Evolutionary conservation across 2,888 invertebrate genomes (phyloP).

Genomic region (Eupithecia pulchellata): DNA sequence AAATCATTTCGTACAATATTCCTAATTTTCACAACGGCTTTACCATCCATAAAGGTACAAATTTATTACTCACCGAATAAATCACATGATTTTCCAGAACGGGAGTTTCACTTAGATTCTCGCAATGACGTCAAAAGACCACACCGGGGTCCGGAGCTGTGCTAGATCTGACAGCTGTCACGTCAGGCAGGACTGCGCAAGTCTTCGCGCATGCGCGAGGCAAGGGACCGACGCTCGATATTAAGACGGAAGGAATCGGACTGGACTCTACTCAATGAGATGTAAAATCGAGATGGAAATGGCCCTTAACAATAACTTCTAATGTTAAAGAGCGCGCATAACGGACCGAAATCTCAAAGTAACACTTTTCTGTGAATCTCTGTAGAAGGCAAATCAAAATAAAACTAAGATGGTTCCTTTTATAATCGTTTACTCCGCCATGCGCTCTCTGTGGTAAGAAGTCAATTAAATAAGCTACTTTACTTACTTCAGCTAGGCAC

Average conservation of each 20-base stretch:
- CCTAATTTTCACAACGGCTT: background rate
- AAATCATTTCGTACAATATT: background rate
- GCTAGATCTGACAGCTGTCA: constrained; percentile 75
- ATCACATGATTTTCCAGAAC: constrained; percentile 66
- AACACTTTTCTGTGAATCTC: background rate
- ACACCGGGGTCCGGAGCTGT: constrained; percentile 51
- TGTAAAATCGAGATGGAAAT: background rate
- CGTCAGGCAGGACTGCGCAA: constrained; percentile 53
- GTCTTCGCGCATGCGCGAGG: constrained; percentile 63
- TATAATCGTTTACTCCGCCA: background rate
- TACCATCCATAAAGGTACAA: background rate
- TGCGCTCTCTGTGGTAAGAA: background rate
- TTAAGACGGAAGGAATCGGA: background rate
- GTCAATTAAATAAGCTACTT: background rate
- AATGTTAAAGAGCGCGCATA: background rate
- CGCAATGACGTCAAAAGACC: constrained; percentile 68
- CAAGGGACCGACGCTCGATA: constrained; percentile 51
- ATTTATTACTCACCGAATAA: constrained; percentile 49
- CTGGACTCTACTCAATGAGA: background rate
- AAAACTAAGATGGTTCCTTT: background rate
- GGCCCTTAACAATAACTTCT: background rate
- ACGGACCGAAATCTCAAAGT: background rate
- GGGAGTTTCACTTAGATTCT: constrained; percentile 47
- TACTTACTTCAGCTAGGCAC: background rate
- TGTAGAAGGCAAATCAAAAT: background rate